A percentile compares a stretch with the other conserved stretches of the same genome.
phyloP scores from a whole-genome alignment of 1,140 invertebrate genomes.

The Dendrolimus kikuchii region DNA sequence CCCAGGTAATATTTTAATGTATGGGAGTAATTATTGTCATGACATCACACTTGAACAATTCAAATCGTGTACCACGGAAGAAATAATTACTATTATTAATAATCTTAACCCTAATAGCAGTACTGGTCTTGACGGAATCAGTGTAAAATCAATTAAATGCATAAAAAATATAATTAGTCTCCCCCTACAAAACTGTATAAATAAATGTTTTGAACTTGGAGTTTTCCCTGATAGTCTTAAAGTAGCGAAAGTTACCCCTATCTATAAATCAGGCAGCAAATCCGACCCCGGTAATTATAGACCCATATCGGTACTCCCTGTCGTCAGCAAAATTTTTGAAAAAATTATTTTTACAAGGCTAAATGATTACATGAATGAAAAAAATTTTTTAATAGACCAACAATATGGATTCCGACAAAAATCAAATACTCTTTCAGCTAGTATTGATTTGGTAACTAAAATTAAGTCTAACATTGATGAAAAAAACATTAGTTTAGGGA shows the following conservation, averaged over 20 bases:
- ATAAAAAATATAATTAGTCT: slow-evolving; percentile 1
- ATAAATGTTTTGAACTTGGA: neutral
- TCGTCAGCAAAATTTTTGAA: slow-evolving; percentile 4
- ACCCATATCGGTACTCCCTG: slow-evolving; percentile 2
- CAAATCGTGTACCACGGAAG: neutral
- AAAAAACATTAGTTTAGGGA: neutral
- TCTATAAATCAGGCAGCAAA: slow-evolving; percentile 6
- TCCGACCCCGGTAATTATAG: slow-evolving; percentile 7
- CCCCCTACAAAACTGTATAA: slow-evolving; percentile 5
- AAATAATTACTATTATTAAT: slow-evolving; percentile 9
- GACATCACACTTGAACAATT: slow-evolving; percentile 1
- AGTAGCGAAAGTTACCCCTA: slow-evolving; percentile 6
- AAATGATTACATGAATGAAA: too few species aligned
- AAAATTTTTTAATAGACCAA: too few species aligned
- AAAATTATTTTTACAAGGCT: too few species aligned
- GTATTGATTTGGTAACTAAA: neutral
- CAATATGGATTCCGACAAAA: neutral
- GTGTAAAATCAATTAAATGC: slow-evolving; percentile 7
- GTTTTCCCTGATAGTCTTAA: slow-evolving; percentile 5
- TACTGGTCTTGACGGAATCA: slow-evolving; percentile 8
- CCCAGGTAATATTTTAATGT: slow-evolving; percentile 4
- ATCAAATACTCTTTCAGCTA: slow-evolving; percentile 5
- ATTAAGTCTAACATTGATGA: slow-evolving; percentile 2
- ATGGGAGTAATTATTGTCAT: slow-evolving; percentile 4
- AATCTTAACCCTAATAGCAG: slow-evolving; percentile 3